A percentile compares a stretch with the other conserved stretches of the same genome.
phyloP scores from a whole-genome alignment of 2,888 invertebrate species.

The Ormyrus labotus region DNA sequence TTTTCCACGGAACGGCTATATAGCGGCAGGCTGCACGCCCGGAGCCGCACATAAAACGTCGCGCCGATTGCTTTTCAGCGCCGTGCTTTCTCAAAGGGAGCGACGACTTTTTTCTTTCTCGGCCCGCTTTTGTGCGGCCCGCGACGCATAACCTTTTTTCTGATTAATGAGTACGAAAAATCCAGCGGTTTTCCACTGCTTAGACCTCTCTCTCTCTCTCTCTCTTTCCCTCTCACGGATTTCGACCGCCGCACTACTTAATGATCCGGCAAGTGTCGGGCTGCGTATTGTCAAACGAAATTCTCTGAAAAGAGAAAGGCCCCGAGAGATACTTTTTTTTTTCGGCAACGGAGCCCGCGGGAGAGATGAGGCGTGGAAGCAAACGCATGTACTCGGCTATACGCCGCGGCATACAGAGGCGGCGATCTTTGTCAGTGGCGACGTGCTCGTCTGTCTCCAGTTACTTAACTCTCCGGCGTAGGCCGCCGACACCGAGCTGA shows the following conservation, averaged over 20 bases:
- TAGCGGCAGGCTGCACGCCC: neutral
- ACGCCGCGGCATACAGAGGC: too few species aligned
- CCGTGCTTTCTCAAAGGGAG: neutral
- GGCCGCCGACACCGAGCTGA: conserved; percentile 4
- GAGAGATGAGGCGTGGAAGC: too few species aligned
- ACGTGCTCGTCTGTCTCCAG: conserved; percentile 3
- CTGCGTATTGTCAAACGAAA: too few species aligned
- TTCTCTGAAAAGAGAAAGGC: neutral
- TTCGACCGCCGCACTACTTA: too few species aligned
- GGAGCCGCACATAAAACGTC: conserved; percentile 14
- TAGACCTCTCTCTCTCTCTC: too few species aligned
- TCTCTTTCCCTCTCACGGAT: neutral
- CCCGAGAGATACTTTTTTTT: neutral
- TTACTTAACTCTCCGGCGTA: conserved; percentile 19
- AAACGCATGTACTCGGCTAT: too few species aligned
- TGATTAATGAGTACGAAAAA: conserved; percentile 25
- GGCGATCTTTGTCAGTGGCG: too few species aligned
- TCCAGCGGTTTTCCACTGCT: too few species aligned
- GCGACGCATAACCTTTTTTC: conserved; percentile 7
- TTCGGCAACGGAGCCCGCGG: too few species aligned
- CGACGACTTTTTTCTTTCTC: neutral
- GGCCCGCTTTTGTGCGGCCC: neutral
- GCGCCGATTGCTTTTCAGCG: conserved; percentile 14
- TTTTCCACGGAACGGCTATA: conserved; percentile 37
- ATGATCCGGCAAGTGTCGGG: too few species aligned